Conservation (phyloP, 2,113 vertebrate genomes). For the Dicerorhinus sumatrensis region DNA sequence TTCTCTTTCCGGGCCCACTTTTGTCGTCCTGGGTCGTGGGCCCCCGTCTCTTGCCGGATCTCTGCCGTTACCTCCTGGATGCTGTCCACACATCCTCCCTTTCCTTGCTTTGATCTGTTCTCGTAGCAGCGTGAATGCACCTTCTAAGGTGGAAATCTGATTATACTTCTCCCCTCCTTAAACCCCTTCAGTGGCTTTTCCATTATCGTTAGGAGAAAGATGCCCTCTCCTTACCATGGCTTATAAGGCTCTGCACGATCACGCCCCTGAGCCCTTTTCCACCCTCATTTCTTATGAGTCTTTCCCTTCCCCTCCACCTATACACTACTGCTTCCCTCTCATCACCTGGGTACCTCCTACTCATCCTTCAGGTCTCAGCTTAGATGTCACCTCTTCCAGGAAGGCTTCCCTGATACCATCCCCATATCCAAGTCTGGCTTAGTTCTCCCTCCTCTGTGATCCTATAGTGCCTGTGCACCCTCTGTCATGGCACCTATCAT, state of each 20-base stretch:
- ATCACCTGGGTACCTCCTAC: neutral
- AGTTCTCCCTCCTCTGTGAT: neutral
- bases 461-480: neutral
- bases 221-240: neutral
- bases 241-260: neutral
- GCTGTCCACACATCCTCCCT: neutral
- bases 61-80: neutral
- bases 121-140: neutral
- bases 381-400: neutral
- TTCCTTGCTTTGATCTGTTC: neutral
- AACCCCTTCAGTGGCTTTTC: neutral
- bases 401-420: neutral
- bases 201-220: neutral
- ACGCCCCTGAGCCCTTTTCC: neutral
- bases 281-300: neutral
- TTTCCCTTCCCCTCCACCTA: neutral
- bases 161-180: neutral
- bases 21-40: neutral
- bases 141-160: neutral
- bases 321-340: neutral
- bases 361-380: neutral
- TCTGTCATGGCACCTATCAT: fast-evolving
- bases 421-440: neutral
- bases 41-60: neutral
- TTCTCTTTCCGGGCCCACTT: neutral